These are phyloP conservation scores for Xiphophorus maculatus DNA, from an alignment of 2,113 vertebrate species.

Conservation along the genomic window DNA sequence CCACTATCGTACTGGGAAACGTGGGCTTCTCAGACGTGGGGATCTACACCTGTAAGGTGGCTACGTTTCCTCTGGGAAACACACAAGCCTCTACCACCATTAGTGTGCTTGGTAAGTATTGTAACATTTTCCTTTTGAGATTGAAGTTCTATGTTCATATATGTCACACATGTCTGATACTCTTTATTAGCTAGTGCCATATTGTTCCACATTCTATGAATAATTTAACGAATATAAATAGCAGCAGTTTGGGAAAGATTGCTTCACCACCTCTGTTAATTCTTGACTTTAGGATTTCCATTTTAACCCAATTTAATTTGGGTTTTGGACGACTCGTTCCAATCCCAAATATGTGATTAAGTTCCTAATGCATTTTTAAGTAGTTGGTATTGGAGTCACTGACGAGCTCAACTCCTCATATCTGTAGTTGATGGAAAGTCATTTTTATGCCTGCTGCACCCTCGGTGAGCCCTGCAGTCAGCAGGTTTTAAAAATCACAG, in stretches of 20 bases:
- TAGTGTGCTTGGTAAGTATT: constrained; percentile 87
- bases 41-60: constrained; percentile 94
- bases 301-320: too few species aligned
- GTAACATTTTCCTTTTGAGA: not conserved
- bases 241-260: not conserved
- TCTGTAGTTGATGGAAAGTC: not conserved
- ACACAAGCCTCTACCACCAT: constrained; percentile 88
- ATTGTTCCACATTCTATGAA: too few species aligned
- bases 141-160: not conserved
- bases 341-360: too few species aligned
- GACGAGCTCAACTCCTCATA: not conserved
- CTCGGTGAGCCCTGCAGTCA: not conserved
- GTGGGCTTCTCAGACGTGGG: constrained; percentile 93
- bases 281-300: too few species aligned
- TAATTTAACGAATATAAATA: not conserved
- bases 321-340: too few species aligned
- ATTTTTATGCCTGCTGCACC: not conserved
- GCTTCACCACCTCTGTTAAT: too few species aligned
- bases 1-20: constrained; percentile 90
- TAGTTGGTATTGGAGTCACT: not conserved
- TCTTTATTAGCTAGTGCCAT: too few species aligned
- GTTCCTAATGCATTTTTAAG: too few species aligned
- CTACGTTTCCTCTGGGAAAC: constrained; percentile 95
- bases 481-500: too few species aligned
- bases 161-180: too few species aligned